Base-by-base conservation (phyloP, 2,888 invertebrate genomes). In the Dysmachus trigonus region DNA sequence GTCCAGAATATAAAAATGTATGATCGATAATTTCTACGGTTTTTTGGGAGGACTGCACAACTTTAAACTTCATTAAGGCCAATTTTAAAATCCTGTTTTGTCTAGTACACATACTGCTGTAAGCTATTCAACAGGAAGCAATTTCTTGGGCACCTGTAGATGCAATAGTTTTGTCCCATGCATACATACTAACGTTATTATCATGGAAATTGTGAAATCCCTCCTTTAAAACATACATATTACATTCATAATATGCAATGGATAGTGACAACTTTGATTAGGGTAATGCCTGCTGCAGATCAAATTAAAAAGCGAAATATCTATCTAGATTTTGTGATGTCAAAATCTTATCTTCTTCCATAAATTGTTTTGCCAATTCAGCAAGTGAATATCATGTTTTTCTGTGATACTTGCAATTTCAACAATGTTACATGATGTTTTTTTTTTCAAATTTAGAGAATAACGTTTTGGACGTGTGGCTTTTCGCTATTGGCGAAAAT, bases 391-490 rank as follows among this genome's bases (percentile, higher is more conserved):
- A n/a, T n/a, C n/a, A n/a, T n/a, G n/a, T n/a, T n/a, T n/a, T n/a
- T n/a, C n/a, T n/a, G n/a, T n/a, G n/a, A n/a, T n/a, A n/a, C n/a
- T n/a, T n/a, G n/a, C n/a, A n/a, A n/a, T n/a, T n/a, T n/a, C n/a
- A n/a, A n/a, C n/a, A n/a, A n/a, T n/a, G n/a, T n/a, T n/a, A n/a
- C n/a, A n/a, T n/a, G n/a, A n/a, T n/a, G n/a, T n/a, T 86, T 85
- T 30, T 73, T 73, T 90, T 89, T 89, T 89, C 47, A 89, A 88
- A 87, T 89, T 88, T 76, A 89, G 87, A 76, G 87, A 87, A 86
- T 89, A 89, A 85, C 88, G 89, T 88, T 89, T 89, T 88, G 88
- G 88, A 84, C 88, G 88, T 72, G 88, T 89, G 88, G 88, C 89
- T 88, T 89, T 88, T 86, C 87, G 89, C 77, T 88, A 88, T 71